phyloP scores from a whole-genome alignment of 2,797 vertebrate genomes.

The Rhabdomys pumilio region DNA sequence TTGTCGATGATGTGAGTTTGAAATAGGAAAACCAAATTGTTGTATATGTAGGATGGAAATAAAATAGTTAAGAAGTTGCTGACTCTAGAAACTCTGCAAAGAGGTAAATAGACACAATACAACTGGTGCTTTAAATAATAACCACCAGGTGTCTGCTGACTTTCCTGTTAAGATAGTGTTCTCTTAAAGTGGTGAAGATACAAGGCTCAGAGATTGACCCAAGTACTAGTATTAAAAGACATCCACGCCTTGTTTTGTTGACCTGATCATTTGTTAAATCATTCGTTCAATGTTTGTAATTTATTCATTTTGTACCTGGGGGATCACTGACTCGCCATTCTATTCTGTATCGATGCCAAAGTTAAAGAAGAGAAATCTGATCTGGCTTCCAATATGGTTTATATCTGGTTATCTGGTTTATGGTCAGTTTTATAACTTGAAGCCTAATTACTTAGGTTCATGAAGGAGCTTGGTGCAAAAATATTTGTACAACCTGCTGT shows the following conservation, averaged over 20 bases:
- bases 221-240: neutral
- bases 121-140: neutral
- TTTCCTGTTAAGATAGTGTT: neutral
- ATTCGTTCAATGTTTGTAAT: conserved; percentile 48
- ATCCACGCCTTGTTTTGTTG: neutral
- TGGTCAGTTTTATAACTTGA: neutral
- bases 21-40: conserved; percentile 27
- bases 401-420: neutral
- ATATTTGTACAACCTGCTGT: neutral
- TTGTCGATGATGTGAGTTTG: conserved; percentile 14
- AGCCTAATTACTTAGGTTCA: neutral
- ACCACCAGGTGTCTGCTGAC: neutral
- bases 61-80: conserved; percentile 49
- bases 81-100: conserved; percentile 38
- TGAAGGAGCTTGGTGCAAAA: conserved; percentile 9
- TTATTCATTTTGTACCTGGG: neutral
- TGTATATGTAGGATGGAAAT: conserved; percentile 32
- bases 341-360: neutral
- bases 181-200: neutral
- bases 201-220: neutral
- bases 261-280: neutral
- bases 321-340: neutral
- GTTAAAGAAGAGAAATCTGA: neutral
- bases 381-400: neutral
- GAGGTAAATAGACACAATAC: neutral